phyloP scores from a whole-genome alignment of 2,113 vertebrate genomes.

The Cinclus cinclus region DNA sequence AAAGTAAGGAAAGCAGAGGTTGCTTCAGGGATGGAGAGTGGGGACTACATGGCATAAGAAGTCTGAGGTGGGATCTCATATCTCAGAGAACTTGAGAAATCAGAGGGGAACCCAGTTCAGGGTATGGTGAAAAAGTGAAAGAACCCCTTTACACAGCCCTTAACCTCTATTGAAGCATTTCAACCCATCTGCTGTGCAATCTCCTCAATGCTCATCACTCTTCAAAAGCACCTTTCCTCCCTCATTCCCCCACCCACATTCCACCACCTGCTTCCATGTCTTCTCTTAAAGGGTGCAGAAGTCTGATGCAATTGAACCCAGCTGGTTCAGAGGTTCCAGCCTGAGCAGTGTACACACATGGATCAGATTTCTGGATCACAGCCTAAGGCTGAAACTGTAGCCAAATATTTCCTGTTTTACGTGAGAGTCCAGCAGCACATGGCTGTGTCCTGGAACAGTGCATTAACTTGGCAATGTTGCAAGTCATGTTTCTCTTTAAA shows the following conservation, averaged over 20 bases:
- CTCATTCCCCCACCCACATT: not conserved
- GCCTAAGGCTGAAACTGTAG: conserved; percentile 18
- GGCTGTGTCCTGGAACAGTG: conserved; percentile 9
- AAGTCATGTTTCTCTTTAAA: conserved; percentile 34
- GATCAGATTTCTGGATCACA: conserved; percentile 27
- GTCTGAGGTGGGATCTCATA: not conserved
- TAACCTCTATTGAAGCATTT: not conserved
- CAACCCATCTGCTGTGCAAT: not conserved
- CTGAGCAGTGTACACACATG: not conserved
- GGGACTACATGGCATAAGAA: not conserved
- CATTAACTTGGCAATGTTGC: conserved; percentile 5
- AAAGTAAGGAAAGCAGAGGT: not conserved
- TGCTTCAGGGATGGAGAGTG: not conserved
- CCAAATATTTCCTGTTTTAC: conserved; percentile 47
- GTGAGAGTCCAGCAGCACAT: not conserved
- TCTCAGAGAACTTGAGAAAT: not conserved
- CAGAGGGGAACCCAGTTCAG: not conserved
- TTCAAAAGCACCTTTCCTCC: not conserved
- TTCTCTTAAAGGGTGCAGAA: not conserved
- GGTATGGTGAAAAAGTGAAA: not conserved
- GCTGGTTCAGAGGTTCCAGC: not conserved
- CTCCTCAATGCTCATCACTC: not conserved
- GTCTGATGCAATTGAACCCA: not conserved
- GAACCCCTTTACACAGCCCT: not conserved
- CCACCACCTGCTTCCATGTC: not conserved